Evolutionary conservation across 2,888 invertebrate species (phyloP).

Genomic region (Lapara coniferarum): DNA sequence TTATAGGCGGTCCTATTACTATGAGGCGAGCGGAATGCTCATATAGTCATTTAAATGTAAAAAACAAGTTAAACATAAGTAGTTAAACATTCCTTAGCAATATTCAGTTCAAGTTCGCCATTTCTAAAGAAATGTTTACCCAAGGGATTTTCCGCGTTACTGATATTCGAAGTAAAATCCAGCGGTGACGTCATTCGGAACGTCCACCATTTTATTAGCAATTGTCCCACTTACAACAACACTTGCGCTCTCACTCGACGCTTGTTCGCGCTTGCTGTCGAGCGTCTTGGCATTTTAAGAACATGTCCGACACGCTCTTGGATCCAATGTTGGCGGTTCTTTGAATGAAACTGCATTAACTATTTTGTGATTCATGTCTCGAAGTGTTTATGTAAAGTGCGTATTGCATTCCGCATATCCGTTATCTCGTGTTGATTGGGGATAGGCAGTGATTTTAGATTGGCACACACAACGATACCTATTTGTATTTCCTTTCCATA

Average conservation of each 20-base stretch:
- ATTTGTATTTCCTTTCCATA: too few relatives aligned
- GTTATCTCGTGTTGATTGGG: too few relatives aligned
- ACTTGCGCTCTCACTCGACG: conserved; percentile 46
- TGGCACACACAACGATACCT: too few relatives aligned
- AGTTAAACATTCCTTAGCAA: not conserved
- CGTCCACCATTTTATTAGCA: conserved; percentile 54
- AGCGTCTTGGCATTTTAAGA: conserved; percentile 8
- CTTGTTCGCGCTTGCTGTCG: conserved; percentile 26
- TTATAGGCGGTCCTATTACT: too few relatives aligned
- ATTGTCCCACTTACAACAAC: conserved; percentile 58
- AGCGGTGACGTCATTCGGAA: conserved; percentile 54
- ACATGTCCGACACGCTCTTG: conserved; percentile 5
- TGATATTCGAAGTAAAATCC: not conserved
- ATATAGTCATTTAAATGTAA: too few relatives aligned
- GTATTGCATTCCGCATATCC: too few relatives aligned
- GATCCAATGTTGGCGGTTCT: conserved; percentile 14
- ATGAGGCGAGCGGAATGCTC: too few relatives aligned
- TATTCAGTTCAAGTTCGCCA: not conserved
- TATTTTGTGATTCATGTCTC: not conserved
- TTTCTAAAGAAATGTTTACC: not conserved
- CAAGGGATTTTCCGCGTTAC: not conserved
- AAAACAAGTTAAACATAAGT: too few relatives aligned
- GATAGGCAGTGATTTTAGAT: too few relatives aligned
- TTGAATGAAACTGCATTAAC: not conserved
- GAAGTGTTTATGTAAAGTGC: too few relatives aligned